Evolutionary conservation across 2,888 invertebrate genomes (phyloP).

Genomic region (Maniola hyperantus): DNA sequence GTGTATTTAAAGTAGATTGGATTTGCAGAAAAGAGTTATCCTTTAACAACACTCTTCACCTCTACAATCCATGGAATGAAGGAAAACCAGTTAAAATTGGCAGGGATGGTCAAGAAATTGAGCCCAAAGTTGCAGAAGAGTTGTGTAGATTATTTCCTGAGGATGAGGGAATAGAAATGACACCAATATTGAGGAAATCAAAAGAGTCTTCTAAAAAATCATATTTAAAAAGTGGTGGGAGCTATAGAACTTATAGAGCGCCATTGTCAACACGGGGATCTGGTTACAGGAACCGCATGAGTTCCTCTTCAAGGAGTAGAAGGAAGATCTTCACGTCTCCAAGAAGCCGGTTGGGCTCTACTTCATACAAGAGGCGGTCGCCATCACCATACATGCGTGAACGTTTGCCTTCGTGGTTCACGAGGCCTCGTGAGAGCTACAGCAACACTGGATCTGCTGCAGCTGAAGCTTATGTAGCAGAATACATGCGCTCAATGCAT

Average conservation of each 20-base stretch:
- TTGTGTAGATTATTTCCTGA: slow-evolving; percentile 96
- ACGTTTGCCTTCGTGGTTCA: slow-evolving; percentile 85
- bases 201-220: slow-evolving; percentile 90
- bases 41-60: slow-evolving; percentile 94
- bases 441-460: slow-evolving; percentile 78
- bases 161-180: slow-evolving; percentile 95
- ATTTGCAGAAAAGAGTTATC: slow-evolving; percentile 97
- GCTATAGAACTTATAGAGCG: slow-evolving; percentile 75
- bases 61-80: slow-evolving; percentile 99
- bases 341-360: slow-evolving; percentile 83
- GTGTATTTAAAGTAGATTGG: slow-evolving; percentile 98
- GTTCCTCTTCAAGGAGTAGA: slow-evolving; percentile 76
- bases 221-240: slow-evolving; percentile 78
- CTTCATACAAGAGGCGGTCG: slow-evolving; percentile 81
- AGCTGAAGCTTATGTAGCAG: slow-evolving; percentile 94
- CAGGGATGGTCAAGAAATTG: slow-evolving; percentile 99
- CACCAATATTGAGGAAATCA: slow-evolving; percentile 91
- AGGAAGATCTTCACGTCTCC: slow-evolving; percentile 85
- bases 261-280: slow-evolving; percentile 70
- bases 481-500: slow-evolving; percentile 94
- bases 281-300: slow-evolving; percentile 79
- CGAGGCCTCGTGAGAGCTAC: slow-evolving; percentile 74
- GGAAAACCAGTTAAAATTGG: slow-evolving; percentile 99
- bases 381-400: slow-evolving; percentile 84
- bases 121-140: slow-evolving; percentile 97